Evolutionary conservation across 1,140 invertebrate genomes (phyloP), one percentile per base, ranked within the genome.

Genomic region (roundworm (Caenorhabditis elegans)): DNA sequence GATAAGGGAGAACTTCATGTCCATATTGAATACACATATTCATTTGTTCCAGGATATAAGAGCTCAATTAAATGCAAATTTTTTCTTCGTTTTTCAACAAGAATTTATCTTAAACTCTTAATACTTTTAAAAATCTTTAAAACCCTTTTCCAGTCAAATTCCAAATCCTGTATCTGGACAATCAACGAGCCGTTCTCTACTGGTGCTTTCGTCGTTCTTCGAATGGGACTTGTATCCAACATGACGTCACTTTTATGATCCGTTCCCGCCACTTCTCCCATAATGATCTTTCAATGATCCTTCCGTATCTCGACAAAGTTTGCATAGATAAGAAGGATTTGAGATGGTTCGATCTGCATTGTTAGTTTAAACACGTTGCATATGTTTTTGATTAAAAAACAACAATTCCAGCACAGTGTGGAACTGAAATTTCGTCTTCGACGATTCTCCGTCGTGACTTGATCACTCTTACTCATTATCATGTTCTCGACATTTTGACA

Each of bases 341-440:
- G n/a, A 49, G 82, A 65, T 83, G 82, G 82, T 83, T 83, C 48
- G 82, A 83, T 79, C 34, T 83, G 5, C 76, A 83, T 55, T 83
- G 81, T 78, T 22, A 60, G 81, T 81, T 76, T 70, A n/a, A n/a
- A 10, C n/a, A n/a, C n/a, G 31, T 34, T n/a, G 39, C 39, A 15
- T 43, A 15, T n/a, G n/a, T n/a, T 24, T 5, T 28, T 75, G 17
- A 22, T 31, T 46, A 22, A 22, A 11, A 17, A 3, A 11, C 11
- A 46, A 46, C 36, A 34, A 3, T n/a, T 82, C 17, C 49, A 82
- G 80, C 81, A 1, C 76, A 48, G 34, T 82, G 81, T 39, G 81
- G 81, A 31, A 76, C 55, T 17, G 81, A 82, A 36, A 78, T 82
- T 19, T 60, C 53, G 19, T 43, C 76, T 2, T 65, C 81, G 3